A percentile compares a stretch with the other conserved stretches of the same genome.
phyloP scores from a whole-genome alignment of 2,888 invertebrate species.

The Idaea biselata region DNA sequence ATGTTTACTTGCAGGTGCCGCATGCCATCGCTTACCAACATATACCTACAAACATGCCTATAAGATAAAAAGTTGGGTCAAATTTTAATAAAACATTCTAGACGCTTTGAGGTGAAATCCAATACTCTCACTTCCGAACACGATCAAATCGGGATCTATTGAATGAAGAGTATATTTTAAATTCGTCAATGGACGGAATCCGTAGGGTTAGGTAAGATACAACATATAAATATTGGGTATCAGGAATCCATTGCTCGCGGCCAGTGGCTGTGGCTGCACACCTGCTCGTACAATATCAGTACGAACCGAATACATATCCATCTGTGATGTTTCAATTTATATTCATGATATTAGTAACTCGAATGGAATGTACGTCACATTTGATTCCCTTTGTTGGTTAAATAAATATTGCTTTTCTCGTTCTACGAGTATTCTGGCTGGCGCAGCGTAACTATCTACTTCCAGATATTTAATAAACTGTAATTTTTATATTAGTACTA shows the following conservation, averaged over 20 bases:
- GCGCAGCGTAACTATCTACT: conserved; percentile 9
- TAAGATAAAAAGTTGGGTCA: too few species aligned
- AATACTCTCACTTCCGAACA: neutral
- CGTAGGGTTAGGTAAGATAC: conserved; percentile 68
- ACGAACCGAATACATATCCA: conserved; percentile 73
- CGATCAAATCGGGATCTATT: conserved; percentile 18
- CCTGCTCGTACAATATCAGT: conserved; percentile 71
- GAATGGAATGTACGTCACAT: conserved; percentile 73
- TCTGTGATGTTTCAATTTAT: conserved; percentile 78
- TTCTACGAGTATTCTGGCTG: conserved; percentile 20
- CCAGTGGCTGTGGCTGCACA: conserved; percentile 76
- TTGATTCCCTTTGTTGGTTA: conserved; percentile 74
- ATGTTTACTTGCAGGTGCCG: too few species aligned
- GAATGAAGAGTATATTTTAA: conserved; percentile 19
- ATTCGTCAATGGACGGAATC: conserved; percentile 40
- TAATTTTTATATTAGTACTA: too few species aligned
- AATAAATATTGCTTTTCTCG: conserved; percentile 52
- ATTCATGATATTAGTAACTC: conserved; percentile 79
- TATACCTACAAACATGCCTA: too few species aligned
- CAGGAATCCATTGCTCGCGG: conserved; percentile 70
- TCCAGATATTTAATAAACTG: conserved; percentile 18
- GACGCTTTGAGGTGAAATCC: conserved; percentile 15
- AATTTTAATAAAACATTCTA: conserved; percentile 1
- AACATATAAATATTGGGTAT: conserved; percentile 75
- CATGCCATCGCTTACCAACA: too few species aligned